These are phyloP conservation scores for Parnassius mnemosyne DNA, from an alignment of 2,888 invertebrate species.

Conservation along the genomic window DNA sequence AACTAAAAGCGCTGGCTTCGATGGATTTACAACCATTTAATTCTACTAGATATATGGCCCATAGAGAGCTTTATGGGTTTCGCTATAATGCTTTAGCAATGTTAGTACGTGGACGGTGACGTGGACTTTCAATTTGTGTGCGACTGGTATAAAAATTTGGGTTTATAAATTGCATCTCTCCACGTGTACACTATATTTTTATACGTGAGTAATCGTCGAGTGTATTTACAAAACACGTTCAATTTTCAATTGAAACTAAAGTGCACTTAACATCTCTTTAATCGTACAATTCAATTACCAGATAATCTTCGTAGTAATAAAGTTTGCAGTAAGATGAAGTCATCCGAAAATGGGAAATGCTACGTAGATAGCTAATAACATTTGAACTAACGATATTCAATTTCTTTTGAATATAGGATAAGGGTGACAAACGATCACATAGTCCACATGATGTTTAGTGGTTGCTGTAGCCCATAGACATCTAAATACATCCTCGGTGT, in stretches of 20 bases:
- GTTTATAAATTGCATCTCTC: neutral
- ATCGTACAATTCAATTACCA: neutral
- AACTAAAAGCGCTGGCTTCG: slow-evolving; percentile 56
- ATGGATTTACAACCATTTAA: slow-evolving; percentile 67
- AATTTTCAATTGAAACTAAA: neutral
- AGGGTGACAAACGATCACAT: no score
- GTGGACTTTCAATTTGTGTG: slow-evolving; percentile 15
- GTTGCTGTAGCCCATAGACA: no score
- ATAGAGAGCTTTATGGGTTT: slow-evolving; percentile 55
- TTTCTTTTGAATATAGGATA: no score
- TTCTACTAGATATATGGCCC: slow-evolving; percentile 59
- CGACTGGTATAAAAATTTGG: slow-evolving; percentile 6
- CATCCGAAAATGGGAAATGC: no score
- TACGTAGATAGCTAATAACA: no score
- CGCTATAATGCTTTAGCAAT: slow-evolving; percentile 28
- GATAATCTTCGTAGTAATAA: no score
- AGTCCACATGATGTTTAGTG: no score
- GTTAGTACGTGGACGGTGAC: slow-evolving; percentile 12
- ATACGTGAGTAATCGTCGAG: neutral
- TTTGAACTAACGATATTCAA: no score
- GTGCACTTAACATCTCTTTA: neutral
- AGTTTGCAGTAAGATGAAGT: no score
- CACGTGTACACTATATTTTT: neutral
- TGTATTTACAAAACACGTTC: neutral
- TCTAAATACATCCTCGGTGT: no score